Evolutionary conservation across 1,140 invertebrate species (phyloP).

Genomic region (Pachypeltis micranthus): DNA sequence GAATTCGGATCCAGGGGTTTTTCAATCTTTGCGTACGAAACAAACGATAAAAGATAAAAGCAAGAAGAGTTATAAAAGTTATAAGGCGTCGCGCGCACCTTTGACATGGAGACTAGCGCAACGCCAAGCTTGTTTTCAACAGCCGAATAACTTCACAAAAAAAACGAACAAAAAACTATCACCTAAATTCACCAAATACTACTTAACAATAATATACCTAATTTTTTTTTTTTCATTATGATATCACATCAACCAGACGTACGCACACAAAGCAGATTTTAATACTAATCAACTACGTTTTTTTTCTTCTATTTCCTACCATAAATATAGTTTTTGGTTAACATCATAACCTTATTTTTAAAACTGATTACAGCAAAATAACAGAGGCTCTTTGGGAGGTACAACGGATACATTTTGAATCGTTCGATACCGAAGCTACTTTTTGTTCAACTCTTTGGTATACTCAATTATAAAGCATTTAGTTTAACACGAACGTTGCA

Average conservation of each 20-base stretch:
- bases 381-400: slow-evolving; percentile 24
- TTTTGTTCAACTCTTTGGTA: no score
- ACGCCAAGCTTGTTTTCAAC: slow-evolving; percentile 20
- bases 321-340: slow-evolving; percentile 25
- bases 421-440: no score
- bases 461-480: no score
- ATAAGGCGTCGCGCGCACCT: slow-evolving; percentile 10
- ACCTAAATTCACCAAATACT: slow-evolving; percentile 11
- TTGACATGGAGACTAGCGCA: slow-evolving; percentile 7
- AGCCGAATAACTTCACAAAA: slow-evolving; percentile 22
- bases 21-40: slow-evolving; percentile 15
- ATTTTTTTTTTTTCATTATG: slow-evolving; percentile 17
- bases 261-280: slow-evolving; percentile 23
- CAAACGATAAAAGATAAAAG: slow-evolving; percentile 19
- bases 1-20: background rate
- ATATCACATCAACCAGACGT: slow-evolving; percentile 21
- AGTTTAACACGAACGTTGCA: no score
- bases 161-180: slow-evolving; percentile 10
- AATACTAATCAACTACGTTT: slow-evolving; percentile 21
- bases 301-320: slow-evolving; percentile 17
- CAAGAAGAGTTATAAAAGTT: slow-evolving; percentile 17
- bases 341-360: slow-evolving; percentile 25
- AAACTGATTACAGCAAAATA: slow-evolving; percentile 23
- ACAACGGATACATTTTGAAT: slow-evolving; percentile 15
- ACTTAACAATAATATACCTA: slow-evolving; percentile 17